Conservation (phyloP, 2,888 invertebrate species). For the Pseudoips prasinana region DNA sequence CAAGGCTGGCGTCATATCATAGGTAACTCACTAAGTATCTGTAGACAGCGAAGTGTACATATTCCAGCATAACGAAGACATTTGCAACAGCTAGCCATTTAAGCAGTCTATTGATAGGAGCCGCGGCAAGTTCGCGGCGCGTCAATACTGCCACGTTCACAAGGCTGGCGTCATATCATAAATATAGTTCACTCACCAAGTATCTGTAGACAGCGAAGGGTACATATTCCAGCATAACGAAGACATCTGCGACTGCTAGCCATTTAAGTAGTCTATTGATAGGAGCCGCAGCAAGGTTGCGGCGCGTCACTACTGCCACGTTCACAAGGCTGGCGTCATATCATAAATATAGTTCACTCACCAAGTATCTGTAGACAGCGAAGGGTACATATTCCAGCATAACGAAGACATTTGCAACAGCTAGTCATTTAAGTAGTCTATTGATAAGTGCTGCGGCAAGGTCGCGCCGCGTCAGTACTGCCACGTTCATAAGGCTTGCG, state of each 20-base stretch:
- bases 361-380: slow-evolving; percentile 67
- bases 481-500: too few species aligned
- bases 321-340: too few species aligned
- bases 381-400: slow-evolving; percentile 88
- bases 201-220: slow-evolving; percentile 72
- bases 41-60: slow-evolving; percentile 72
- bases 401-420: slow-evolving; percentile 94
- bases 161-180: too few species aligned
- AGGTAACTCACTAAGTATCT: slow-evolving; percentile 60
- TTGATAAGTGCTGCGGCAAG: slow-evolving; percentile 93
- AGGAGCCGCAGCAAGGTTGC: slow-evolving; percentile 90
- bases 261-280: slow-evolving; percentile 93
- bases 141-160: too few species aligned
- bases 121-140: slow-evolving; percentile 88
- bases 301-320: slow-evolving; percentile 91
- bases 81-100: slow-evolving; percentile 94
- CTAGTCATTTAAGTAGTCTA: slow-evolving; percentile 91
- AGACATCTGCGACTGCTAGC: slow-evolving; percentile 93
- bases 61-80: slow-evolving; percentile 94
- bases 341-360: slow-evolving; percentile 40
- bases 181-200: slow-evolving; percentile 56
- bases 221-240: slow-evolving; percentile 91
- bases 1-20: too few species aligned
- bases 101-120: slow-evolving; percentile 93
- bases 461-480: slow-evolving; percentile 91